Conservation (phyloP, 1,140 invertebrate species). For the Armadillidium nasatum region DNA sequence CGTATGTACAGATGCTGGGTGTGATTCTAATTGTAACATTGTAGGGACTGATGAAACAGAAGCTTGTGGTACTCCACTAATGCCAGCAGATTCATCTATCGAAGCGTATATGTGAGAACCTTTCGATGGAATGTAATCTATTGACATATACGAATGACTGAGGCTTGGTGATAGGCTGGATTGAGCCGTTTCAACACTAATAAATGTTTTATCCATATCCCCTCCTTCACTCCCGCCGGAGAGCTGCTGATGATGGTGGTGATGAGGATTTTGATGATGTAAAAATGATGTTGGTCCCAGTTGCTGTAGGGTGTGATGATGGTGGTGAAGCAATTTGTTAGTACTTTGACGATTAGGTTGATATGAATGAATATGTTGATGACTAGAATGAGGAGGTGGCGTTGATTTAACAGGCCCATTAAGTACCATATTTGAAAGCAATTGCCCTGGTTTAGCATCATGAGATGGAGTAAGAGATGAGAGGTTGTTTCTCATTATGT, state of each 20-base stretch:
- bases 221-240: conserved; percentile 46
- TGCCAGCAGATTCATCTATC: conserved; percentile 53
- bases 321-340: conserved; percentile 19
- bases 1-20: not conserved
- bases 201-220: conserved; percentile 46
- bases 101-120: conserved; percentile 53
- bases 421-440: conserved; percentile 39
- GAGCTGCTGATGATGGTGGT: conserved; percentile 44
- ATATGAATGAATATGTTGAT: conserved; percentile 46
- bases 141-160: conserved; percentile 46
- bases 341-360: conserved; percentile 1
- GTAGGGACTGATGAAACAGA: not conserved
- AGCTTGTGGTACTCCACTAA: not conserved
- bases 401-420: conserved; percentile 32
- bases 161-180: conserved; percentile 41
- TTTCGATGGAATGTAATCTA: conserved; percentile 46
- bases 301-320: conserved; percentile 38
- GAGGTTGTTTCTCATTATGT: conserved; percentile 42
- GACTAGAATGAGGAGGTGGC: conserved; percentile 28
- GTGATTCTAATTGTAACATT: not conserved
- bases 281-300: not conserved
- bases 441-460: conserved; percentile 26
- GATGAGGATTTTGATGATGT: not conserved
- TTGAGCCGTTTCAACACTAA: conserved; percentile 43
- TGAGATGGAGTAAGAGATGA: conserved; percentile 34